A percentile compares a stretch with the other conserved stretches of the same genome.
These are phyloP conservation scores for Scatophagus argus DNA, from an alignment of 2,113 vertebrate species.

Conservation along the genomic window DNA sequence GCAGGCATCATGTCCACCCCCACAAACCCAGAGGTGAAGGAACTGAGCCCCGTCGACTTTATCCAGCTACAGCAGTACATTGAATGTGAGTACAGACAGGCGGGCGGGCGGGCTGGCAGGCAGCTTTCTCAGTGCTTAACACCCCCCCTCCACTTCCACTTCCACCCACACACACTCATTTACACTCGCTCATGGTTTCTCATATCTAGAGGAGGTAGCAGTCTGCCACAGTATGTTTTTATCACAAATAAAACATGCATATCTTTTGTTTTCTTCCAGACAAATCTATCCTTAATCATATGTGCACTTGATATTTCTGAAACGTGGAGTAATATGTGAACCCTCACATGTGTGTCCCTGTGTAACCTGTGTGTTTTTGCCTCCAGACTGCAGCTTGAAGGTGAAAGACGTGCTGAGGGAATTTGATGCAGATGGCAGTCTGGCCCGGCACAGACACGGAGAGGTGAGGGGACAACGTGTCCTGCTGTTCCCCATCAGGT, in stretches of 20 bases:
- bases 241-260: slow-evolving; percentile 14
- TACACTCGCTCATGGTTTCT: slow-evolving; percentile 65
- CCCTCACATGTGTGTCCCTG: background rate
- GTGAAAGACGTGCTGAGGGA: slow-evolving; percentile 92
- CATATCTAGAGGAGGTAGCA: slow-evolving; percentile 57
- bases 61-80: slow-evolving; percentile 95
- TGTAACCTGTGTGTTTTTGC: slow-evolving; percentile 57
- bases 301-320: background rate
- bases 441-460: slow-evolving; percentile 86
- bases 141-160: slow-evolving; percentile 32
- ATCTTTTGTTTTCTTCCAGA: background rate
- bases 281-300: slow-evolving; percentile 9
- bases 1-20: slow-evolving; percentile 80
- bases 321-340: background rate
- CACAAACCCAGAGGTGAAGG: slow-evolving; percentile 83
- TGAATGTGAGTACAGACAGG: slow-evolving; percentile 90
- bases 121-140: slow-evolving; percentile 55
- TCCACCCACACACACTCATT: slow-evolving; percentile 63
- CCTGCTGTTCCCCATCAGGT: slow-evolving; percentile 34
- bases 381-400: slow-evolving; percentile 89
- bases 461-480: slow-evolving; percentile 85
- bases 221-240: slow-evolving; percentile 44
- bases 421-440: slow-evolving; percentile 85
- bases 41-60: slow-evolving; percentile 91
- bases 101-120: slow-evolving; percentile 40